These are phyloP conservation scores for Anarsia innoxiella DNA, from an alignment of 2,888 invertebrate genomes.

Conservation along the genomic window DNA sequence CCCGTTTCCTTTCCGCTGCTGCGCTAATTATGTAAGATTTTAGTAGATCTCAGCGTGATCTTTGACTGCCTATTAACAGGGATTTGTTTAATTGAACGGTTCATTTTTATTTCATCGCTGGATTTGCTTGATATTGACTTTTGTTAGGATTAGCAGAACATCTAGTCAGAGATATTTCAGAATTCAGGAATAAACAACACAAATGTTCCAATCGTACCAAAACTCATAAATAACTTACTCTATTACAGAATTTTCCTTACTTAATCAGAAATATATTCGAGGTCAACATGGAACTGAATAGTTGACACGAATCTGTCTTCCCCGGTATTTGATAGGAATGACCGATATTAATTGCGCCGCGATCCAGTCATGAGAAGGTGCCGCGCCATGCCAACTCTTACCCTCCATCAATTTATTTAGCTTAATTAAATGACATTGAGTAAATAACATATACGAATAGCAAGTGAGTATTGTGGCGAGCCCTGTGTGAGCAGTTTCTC, in stretches of 20 bases:
- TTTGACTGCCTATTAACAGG: conserved; percentile 45
- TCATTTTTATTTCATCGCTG: conserved; percentile 25
- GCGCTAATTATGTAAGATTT: conserved; percentile 55
- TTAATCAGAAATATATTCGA: too few relatives aligned
- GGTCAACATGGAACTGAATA: too few relatives aligned
- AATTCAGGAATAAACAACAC: too few relatives aligned
- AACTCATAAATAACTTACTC: too few relatives aligned
- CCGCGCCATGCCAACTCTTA: not conserved
- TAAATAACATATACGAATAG: conserved; percentile 48
- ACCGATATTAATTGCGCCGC: conserved; percentile 5
- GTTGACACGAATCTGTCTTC: too few relatives aligned
- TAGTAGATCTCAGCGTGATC: conserved; percentile 41
- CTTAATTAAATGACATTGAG: conserved; percentile 63
- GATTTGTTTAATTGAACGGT: conserved; percentile 39
- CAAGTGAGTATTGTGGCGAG: conserved; percentile 19
- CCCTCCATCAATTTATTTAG: conserved; percentile 40
- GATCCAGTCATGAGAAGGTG: not conserved
- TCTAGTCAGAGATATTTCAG: too few relatives aligned
- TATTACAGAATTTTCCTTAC: too few relatives aligned
- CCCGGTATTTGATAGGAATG: too few relatives aligned
- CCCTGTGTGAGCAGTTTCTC: conserved; percentile 23
- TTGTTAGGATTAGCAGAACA: too few relatives aligned
- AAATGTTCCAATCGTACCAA: too few relatives aligned
- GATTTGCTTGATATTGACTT: too few relatives aligned
- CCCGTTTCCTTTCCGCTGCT: conserved; percentile 34